Base-by-base conservation (phyloP, 2,888 invertebrate genomes). In the Ichneumoninae sp. region DNA sequence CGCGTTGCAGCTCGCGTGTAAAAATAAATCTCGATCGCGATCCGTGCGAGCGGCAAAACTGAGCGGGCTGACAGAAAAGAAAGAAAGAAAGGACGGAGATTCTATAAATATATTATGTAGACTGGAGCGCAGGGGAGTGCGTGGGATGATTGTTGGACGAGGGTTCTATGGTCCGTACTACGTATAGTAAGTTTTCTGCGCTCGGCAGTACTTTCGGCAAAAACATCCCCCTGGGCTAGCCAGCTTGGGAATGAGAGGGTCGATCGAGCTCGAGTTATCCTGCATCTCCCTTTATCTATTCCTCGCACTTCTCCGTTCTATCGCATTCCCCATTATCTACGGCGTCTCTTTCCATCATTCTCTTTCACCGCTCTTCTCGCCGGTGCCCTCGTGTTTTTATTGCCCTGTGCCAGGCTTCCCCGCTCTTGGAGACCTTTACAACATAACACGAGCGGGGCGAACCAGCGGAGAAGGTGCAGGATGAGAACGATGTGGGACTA, bases 121-220 rank as follows among this genome's bases (percentile, higher is more conserved):
- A 71, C 40, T 70, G 75, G 36, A 71, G 78, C 19, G 54, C 33
- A 30, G 54, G 40, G 74, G 66, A 75, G 65, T 10, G 77, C 71
- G 85, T 86, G 86, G 86, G 83, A 83, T 78, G 87, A 76, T 83
- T 47, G 33, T 70, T 63, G 54, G 69, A 57, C 52, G 73, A 63
- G 50, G 65, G 77, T 77, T 63, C 54, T 44, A 8, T 19, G 40
- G 33, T 57, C 36, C 16, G 22, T 66, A 66, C 22, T 71, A 13
- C 40, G n/a, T 19, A 65, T 63, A 30, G 33, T 70, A 70, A 44
- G 22, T 54, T 68, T 44, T 57, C 63, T 54, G 80, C 69, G 73
- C 75, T 69, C 33, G 63, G 52, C 70, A 19, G 40, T 52, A 65
- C 54, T 84, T 78, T 79, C 73, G 19, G 77, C 82, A 81, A 75